Evolutionary conservation across 2,888 invertebrate species (phyloP), one percentile per base, ranked within the genome.

Genomic region (Trissolcus brochymenae): DNA sequence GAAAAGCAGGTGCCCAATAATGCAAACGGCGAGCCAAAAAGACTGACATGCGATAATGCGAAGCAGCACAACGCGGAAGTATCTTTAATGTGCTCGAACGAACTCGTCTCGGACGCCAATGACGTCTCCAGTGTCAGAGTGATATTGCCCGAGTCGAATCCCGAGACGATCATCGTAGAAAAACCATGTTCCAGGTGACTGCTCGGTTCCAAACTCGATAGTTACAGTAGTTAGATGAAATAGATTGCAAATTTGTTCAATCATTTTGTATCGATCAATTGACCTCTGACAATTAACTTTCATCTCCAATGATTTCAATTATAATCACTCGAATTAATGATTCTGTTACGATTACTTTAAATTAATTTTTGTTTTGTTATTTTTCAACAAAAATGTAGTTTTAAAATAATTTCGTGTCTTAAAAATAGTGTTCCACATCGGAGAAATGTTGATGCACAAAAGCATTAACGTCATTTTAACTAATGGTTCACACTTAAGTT

Each of bases 111-210:
- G 19, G 61, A 51, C 11, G 51, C 56, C 19, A 62, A 67, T 6
- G 49, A 51, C 14, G 17, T 13, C 43, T 56, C 59, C 19, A 50
- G 59, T 49, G 41, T 76, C 43, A 50, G 50, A 57, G 21, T 62
- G 11, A 53, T 43, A 53, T 56, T 55, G 16, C 53, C 74, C 17
- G 68, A 79, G 53, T 60, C 66, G 2, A 79, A 57, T 67, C 19
- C 70, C 49, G 73, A 78, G 57, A 51, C 62, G 17, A 73, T 29
- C 13, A 13, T 51, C 19, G 41, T 21, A 61, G 76, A 68, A 66
- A 79, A 76, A 75, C 35, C 65, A 29, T 72, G 78, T 57, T 79
- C 78, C 25, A 76, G 78, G 78, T 79, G 59, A 35, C 35, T 35
- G 35, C 7, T 35, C 35, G 9, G 4, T 25, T 25, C 4, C 25